Evolutionary conservation across 1,140 invertebrate genomes (phyloP), one percentile per base, ranked within the genome.

Genomic region (Aporrectodea caliginosa): DNA sequence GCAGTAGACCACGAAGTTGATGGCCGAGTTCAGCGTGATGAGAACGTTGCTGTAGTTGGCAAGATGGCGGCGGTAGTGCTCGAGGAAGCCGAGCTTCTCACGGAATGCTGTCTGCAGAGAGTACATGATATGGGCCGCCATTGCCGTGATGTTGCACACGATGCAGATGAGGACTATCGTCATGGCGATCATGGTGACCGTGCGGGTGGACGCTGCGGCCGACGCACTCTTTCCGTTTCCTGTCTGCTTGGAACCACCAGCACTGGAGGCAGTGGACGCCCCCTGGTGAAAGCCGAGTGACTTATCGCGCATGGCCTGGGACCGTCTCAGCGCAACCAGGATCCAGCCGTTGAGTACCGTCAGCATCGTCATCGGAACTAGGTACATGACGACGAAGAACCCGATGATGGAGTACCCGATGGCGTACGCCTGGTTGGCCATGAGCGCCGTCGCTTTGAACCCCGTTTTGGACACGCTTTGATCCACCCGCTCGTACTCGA

Each of bases 1-100:
- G 77, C 80, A 81, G 80, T 81, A 81, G 76, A 81, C 77, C 76
- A 81, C 22, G 77, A 81, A 81, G 80, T 81, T 81, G 30, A 81
- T 35, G 30, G 80, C 72, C 14, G 76, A 81, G 34, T 75, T 78
- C 2, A 78, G 27, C n/a, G 76, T 81, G 2, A 81, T 35, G 30
- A 81, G 22, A 35, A 78, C 34, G 77, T 81, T 81, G 72, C 80
- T 81, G 73, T 72, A 34, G 72, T 78, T 72, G 1, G 77, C 35
- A 22, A 43, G 16, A 27, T 35, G 34, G 16, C 76, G 58, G n/a
- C 80, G 68, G 32, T 75, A 33, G 32, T 14, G 33, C 35, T 69
- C 72, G 32, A 81, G 80, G 16, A 33, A 33, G 22, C 16, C 6
- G 29, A 74, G 22, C 6, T 72, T 27, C 29, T 16, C 29, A 16